phyloP scores from a whole-genome alignment of 2,797 vertebrate species.

The Peromyscus attwateri region DNA sequence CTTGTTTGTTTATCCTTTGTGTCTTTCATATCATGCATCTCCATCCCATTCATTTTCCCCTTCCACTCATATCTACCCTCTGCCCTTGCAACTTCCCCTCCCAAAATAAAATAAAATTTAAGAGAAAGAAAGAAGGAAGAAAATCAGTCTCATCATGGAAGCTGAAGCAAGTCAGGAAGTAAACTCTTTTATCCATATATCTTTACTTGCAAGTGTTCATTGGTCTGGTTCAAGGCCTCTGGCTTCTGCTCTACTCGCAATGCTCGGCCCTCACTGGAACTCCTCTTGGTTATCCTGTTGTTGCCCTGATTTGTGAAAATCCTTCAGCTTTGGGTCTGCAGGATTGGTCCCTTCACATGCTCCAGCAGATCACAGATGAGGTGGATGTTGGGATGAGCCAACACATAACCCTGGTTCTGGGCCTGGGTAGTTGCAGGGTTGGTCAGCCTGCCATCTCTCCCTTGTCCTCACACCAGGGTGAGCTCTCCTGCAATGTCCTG shows the following conservation, averaged over 20 bases:
- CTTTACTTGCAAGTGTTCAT: neutral
- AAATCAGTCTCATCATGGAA: neutral
- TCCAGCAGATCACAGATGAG: neutral
- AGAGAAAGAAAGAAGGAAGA: neutral
- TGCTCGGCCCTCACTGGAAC: neutral
- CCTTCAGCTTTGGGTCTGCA: neutral
- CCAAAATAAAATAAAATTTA: neutral
- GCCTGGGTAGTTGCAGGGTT: neutral
- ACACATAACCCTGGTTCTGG: neutral
- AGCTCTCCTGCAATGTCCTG: neutral
- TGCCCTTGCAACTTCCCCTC: neutral
- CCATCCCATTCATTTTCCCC: neutral
- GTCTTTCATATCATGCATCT: neutral
- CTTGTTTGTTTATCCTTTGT: neutral
- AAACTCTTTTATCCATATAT: neutral
- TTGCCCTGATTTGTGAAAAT: neutral
- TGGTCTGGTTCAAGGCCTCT: neutral
- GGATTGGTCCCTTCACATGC: neutral
- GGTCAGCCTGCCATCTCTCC: neutral
- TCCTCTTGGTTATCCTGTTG: neutral
- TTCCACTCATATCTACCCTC: neutral
- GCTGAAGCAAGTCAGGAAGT: neutral
- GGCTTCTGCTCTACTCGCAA: neutral
- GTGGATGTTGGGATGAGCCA: neutral
- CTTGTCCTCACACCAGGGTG: neutral